phyloP scores from a whole-genome alignment of 2,113 vertebrate species.

The Malurus cyaneus region DNA sequence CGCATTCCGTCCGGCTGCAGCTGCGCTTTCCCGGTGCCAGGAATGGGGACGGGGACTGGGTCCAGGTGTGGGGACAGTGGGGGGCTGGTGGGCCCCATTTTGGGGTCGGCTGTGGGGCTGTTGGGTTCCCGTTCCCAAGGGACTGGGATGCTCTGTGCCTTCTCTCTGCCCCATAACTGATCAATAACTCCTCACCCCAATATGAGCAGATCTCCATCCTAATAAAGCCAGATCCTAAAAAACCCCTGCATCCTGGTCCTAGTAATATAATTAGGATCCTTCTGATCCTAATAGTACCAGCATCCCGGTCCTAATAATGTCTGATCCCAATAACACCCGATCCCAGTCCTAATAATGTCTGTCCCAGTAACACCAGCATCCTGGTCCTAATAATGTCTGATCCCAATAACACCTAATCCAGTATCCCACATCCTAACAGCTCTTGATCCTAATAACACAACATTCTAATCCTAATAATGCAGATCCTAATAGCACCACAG shows the following conservation, averaged over 20 bases:
- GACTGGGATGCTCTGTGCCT: neutral
- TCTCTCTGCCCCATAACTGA: fast-evolving
- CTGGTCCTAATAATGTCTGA: fast-evolving
- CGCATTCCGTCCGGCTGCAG: neutral
- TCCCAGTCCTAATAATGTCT: neutral
- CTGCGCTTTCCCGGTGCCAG: neutral
- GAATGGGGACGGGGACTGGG: fast-evolving
- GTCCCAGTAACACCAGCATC: neutral
- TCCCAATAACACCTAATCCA: neutral
- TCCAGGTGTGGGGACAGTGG: neutral
- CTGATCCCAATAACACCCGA: no score
- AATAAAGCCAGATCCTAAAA: neutral
- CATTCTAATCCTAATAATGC: neutral
- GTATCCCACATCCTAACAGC: neutral
- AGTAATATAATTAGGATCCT: no score
- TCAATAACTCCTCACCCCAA: neutral
- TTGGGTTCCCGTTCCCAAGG: neutral
- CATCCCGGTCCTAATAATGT: no score
- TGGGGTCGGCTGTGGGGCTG: neutral
- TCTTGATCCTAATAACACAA: no score
- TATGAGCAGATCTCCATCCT: fast-evolving
- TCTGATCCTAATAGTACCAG: neutral
- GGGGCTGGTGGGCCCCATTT: neutral
- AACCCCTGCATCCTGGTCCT: fast-evolving
- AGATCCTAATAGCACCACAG: fast-evolving